Evolutionary conservation across 2,888 invertebrate genomes (phyloP).

Genomic region (Brenthis ino): DNA sequence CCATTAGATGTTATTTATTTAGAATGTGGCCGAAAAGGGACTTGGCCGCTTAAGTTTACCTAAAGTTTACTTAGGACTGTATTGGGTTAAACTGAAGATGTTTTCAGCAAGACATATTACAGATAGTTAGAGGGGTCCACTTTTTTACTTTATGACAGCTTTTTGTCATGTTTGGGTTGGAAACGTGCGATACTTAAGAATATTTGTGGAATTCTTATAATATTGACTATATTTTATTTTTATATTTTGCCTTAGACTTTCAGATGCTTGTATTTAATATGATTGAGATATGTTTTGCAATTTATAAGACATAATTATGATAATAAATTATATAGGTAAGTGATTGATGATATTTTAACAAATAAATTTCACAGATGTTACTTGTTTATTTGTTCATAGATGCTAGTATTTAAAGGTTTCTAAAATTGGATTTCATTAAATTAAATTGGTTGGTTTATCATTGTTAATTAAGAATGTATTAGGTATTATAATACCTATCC

Average conservation of each 20-base stretch:
- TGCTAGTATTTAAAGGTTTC: no score
- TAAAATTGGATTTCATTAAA: no score
- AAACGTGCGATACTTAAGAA: constrained; percentile 50
- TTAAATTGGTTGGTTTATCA: no score
- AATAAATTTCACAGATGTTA: no score
- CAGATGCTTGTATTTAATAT: no score
- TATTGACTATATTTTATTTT: neutral
- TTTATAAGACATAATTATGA: no score
- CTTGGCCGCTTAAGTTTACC: constrained; percentile 75
- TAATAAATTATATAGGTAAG: no score
- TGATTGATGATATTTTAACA: no score
- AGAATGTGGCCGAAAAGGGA: constrained; percentile 81
- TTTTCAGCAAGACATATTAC: constrained; percentile 75
- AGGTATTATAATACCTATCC: no score
- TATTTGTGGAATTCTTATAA: constrained; percentile 3
- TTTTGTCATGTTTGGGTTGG: constrained; percentile 61
- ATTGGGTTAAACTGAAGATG: constrained; percentile 79
- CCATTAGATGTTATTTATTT: constrained; percentile 84
- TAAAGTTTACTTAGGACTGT: constrained; percentile 81
- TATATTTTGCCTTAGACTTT: neutral
- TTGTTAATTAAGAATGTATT: no score
- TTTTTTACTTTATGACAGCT: constrained; percentile 72
- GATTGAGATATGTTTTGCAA: no score
- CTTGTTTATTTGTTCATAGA: no score
- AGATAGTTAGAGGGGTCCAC: constrained; percentile 75